Evolutionary conservation across 2,888 invertebrate species (phyloP), one percentile per base, ranked within the genome.

Genomic region (Scelioninae gen. 1): DNA sequence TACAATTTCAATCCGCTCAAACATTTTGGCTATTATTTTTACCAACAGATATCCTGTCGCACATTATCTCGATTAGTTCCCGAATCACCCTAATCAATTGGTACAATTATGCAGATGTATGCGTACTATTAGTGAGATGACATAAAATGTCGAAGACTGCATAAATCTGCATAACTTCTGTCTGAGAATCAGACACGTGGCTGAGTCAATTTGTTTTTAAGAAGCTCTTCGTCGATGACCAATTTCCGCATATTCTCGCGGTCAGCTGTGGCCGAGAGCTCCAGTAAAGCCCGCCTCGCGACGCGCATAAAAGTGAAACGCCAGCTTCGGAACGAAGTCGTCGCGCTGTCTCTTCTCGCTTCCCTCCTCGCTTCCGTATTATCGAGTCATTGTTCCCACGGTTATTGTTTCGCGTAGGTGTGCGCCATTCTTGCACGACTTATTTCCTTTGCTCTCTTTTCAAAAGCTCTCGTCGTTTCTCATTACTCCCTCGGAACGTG

Each of bases 371-470:
- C 74, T 82, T 82, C 82, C 84, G 84, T 80, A 81, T 83, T 84
- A 84, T 84, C 80, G 82, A 83, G 84, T 80, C 82, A 84, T 84
- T 84, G 82, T 82, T 82, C 84, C 66, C 84, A 82, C 83, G 84
- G 74, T 84, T 78, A 84, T 84, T 84, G 84, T 81, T 80, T 77
- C 66, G 66, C 80, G 74, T 83, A 83, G 83, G 83, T 80, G 83
- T 83, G 77, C 65, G 66, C 75, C 71, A 83, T 83, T 76, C 79
- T 83, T 82, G 69, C 63, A 56, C 82, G 82, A 75, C 78, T 83
- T 83, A 72, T 83, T 83, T 77, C 83, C 75, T 80, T 83, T 68
- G 72, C 79, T 68, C 68, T 66, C 79, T 83, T 83, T 83, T 79
- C 23, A 83, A 83, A 79, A 83, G 76, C 83, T 56, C 83, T 80